Evolutionary conservation across 2,797 vertebrate species (phyloP).

Genomic region (Hirundo rustica): DNA sequence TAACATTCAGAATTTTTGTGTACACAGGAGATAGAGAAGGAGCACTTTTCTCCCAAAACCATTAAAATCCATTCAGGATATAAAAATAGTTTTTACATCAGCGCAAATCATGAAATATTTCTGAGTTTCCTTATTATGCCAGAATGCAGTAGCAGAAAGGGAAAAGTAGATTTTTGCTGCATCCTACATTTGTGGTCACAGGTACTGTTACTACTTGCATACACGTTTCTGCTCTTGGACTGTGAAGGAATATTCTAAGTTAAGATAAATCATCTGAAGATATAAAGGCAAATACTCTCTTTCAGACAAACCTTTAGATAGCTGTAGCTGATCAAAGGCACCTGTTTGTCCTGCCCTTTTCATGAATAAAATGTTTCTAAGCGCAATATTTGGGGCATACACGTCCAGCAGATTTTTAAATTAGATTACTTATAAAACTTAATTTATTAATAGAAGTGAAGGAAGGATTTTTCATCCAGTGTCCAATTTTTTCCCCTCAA

Average conservation of each 20-base stretch:
- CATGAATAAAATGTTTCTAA: neutral
- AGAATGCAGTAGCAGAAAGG: neutral
- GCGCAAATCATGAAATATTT: neutral
- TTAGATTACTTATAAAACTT: neutral
- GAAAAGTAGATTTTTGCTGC: neutral
- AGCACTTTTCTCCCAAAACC: neutral
- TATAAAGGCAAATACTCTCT: neutral
- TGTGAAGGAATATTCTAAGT: neutral
- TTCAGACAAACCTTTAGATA: neutral
- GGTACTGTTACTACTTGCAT: neutral
- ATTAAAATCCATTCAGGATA: neutral
- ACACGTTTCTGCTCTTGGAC: neutral
- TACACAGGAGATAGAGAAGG: neutral
- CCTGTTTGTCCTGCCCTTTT: neutral
- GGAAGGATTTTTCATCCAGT: neutral
- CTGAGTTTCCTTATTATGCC: neutral
- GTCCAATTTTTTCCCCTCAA: neutral
- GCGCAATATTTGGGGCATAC: neutral
- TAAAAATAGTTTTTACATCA: neutral
- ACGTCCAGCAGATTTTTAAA: neutral
- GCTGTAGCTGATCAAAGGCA: neutral
- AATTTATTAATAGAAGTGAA: neutral
- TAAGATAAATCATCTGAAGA: neutral
- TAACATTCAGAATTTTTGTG: neutral
- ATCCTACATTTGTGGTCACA: neutral